These are phyloP conservation scores for Lophochroa leadbeateri DNA, from an alignment of 2,113 vertebrate genomes.

Conservation along the genomic window DNA sequence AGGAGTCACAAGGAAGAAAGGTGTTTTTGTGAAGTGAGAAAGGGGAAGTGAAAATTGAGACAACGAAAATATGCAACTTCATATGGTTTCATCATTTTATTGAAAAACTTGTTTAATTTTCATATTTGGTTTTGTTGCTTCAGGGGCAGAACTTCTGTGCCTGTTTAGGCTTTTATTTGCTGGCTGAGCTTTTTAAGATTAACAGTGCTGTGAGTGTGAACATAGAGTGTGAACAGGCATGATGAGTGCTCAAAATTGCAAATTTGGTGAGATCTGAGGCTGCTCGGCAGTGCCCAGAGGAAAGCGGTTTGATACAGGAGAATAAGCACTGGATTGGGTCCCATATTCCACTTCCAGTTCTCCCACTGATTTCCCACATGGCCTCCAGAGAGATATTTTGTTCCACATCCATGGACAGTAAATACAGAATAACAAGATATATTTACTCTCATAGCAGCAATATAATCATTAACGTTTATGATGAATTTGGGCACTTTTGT, in stretches of 20 bases:
- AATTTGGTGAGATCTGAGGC: background rate
- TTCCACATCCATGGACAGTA: background rate
- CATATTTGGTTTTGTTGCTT: background rate
- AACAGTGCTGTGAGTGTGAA: background rate
- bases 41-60: background rate
- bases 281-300: background rate
- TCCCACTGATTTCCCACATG: accelerated
- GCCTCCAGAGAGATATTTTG: background rate
- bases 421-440: background rate
- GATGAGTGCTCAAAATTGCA: background rate
- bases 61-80: accelerated
- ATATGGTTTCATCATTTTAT: background rate
- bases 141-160: background rate
- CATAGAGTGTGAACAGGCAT: background rate
- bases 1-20: background rate
- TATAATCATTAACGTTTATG: background rate
- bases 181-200: background rate
- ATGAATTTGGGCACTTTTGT: background rate
- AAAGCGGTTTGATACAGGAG: background rate
- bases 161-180: background rate
- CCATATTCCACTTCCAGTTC: background rate
- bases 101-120: background rate
- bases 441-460: background rate
- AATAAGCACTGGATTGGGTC: background rate
- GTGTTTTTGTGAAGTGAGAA: background rate